phyloP scores from a whole-genome alignment of 53 echinoderm and acorn worm genomes.

The Patiria pectinifera region DNA sequence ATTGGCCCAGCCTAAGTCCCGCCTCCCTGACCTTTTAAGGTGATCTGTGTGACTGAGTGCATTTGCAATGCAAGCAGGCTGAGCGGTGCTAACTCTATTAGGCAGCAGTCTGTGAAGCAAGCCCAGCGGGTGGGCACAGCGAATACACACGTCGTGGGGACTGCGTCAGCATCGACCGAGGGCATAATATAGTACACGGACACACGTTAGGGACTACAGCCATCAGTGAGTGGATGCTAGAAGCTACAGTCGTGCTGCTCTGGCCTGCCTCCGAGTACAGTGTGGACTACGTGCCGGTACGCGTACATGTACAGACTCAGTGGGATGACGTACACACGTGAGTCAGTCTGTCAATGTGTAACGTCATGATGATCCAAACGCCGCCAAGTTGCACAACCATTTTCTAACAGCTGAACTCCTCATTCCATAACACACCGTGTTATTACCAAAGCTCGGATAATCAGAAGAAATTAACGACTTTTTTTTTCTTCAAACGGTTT shows the following conservation, averaged over 20 bases:
- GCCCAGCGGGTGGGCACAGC: neutral
- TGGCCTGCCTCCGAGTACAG: neutral
- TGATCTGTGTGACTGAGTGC: constrained; percentile 42
- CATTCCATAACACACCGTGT: neutral
- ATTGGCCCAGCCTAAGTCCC: constrained; percentile 45
- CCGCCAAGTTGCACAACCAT: constrained; percentile 25
- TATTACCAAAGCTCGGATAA: neutral
- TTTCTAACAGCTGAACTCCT: constrained; percentile 18
- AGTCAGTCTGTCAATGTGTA: constrained; percentile 50
- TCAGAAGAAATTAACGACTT: neutral
- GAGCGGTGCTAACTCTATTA: constrained; percentile 28
- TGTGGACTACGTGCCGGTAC: neutral
- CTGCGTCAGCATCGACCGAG: neutral
- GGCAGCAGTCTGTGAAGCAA: neutral
- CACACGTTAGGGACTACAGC: constrained; percentile 8
- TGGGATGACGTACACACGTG: constrained; percentile 33
- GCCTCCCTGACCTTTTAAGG: constrained; percentile 55
- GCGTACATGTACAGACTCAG: neutral
- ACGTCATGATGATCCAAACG: neutral
- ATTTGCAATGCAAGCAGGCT: constrained; percentile 27
- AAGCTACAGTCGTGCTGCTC: neutral
- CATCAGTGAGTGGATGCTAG: neutral
- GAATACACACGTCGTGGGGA: constrained; percentile 12
- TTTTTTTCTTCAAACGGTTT: neutral
- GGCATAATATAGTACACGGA: constrained; percentile 13